Base-by-base conservation (phyloP, 2,113 vertebrate species). In the Microtus oregoni region DNA sequence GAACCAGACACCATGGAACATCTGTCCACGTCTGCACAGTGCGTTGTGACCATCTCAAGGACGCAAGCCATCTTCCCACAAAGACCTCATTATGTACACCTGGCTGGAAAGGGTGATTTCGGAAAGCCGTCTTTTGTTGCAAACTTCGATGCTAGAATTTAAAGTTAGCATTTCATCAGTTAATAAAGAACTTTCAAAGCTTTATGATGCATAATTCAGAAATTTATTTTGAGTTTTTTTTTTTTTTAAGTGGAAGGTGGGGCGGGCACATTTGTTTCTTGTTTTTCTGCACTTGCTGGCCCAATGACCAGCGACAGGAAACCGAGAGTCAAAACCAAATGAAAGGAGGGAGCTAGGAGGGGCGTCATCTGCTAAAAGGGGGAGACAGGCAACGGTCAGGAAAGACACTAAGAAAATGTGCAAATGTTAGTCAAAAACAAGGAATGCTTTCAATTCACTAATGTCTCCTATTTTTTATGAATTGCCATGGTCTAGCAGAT, bases 401-500 rank as follows among this genome's bases (percentile, higher is more conserved):
- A 97, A 97, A 92, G 95, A 98, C 87, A 96, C 95, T 96, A 97
- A 92, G 91, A 97, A 98, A 96, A 96, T 19, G 92, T 32, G 9
- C 98, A 98, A 98, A 97, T 97, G 89, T 94, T 97, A 30, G n/a
- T 97, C 97, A 93, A 93, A 95, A 98, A 98, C 88, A 96, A 98
- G 98, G 98, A 98, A 98, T 98, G 98, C 96, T 98, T 98, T 96
- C 88, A 83, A 97, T 94, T 91, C 92, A 92, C 96, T 82, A 89
- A 81, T 70, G 91, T 97, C 93, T 97, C 94, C 89, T 95, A 70
- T 92, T 97, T 97, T 91, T 97, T 96, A 95, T 90, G 96, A 98
- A 97, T 87, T 92, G 97, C 93, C 96, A 91, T 14, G 55, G 95
- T 73, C 94, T 77, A 96, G 95, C 96, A 65, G 92, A 98, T 95